Evolutionary conservation across 2,888 invertebrate genomes (phyloP).

Genomic region (Papilio protenor): DNA sequence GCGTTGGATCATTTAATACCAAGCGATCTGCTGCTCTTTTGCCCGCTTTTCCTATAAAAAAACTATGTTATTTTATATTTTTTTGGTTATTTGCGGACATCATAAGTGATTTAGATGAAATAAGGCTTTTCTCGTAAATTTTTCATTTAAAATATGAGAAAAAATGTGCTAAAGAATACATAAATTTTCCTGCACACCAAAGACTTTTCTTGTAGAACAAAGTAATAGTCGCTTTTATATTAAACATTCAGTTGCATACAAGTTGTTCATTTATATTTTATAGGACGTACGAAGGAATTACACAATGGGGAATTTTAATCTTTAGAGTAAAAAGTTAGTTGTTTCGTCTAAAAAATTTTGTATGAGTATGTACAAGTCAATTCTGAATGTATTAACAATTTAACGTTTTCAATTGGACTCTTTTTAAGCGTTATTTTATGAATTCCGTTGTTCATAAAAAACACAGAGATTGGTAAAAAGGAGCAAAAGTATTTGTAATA

Average conservation of each 20-base stretch:
- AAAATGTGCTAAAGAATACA: not conserved
- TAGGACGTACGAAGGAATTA: conserved; percentile 1
- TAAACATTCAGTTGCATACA: conserved; percentile 17
- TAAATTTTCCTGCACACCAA: not conserved
- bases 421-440: not conserved
- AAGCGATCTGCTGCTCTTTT: too few species aligned
- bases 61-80: too few species aligned
- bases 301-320: conserved; percentile 25
- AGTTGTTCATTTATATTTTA: conserved; percentile 15
- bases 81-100: too few species aligned
- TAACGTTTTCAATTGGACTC: not conserved
- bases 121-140: not conserved
- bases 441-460: too few species aligned
- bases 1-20: too few species aligned
- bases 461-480: too few species aligned
- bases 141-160: not conserved
- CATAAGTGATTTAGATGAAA: too few species aligned
- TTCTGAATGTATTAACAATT: conserved; percentile 12
- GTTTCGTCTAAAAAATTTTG: not conserved
- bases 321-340: not conserved
- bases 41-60: too few species aligned
- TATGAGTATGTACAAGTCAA: conserved; percentile 1
- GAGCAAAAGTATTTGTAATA: not conserved
- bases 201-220: not conserved
- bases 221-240: not conserved